phyloP scores from a whole-genome alignment of 2,797 vertebrate genomes.

The Loris lydekkerianus region DNA sequence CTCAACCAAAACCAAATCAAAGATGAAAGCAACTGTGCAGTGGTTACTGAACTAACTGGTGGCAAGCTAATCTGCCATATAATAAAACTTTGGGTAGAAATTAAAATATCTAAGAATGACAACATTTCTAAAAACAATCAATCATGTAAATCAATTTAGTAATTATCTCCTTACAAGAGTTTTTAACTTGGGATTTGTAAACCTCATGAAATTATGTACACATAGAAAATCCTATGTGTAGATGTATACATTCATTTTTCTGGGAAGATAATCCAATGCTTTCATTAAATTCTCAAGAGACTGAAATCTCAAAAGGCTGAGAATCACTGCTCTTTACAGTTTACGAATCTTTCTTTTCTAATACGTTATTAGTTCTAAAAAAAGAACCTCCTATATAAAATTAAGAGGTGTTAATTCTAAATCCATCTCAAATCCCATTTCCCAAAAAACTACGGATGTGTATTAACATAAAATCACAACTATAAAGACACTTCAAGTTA shows the following conservation, averaged over 20 bases:
- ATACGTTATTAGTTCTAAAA: conserved; percentile 12
- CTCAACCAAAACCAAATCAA: background rate
- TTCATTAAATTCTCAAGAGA: conserved; percentile 5
- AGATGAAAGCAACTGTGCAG: background rate
- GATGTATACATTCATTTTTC: background rate
- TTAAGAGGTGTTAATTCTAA: conserved; percentile 35
- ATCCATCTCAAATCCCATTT: conserved; percentile 14
- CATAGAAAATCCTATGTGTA: background rate
- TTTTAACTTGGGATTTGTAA: conserved; percentile 19
- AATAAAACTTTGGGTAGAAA: conserved; percentile 55
- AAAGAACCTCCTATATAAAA: conserved; percentile 37
- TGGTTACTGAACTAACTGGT: background rate
- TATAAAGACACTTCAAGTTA: background rate
- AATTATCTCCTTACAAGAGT: background rate
- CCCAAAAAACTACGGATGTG: background rate
- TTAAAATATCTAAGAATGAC: conserved; percentile 26
- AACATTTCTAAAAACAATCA: background rate
- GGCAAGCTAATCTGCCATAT: background rate
- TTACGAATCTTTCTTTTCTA: conserved; percentile 49
- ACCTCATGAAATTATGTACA: background rate
- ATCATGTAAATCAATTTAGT: conserved; percentile 2
- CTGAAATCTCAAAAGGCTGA: background rate
- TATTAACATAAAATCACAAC: conserved; percentile 17
- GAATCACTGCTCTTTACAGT: conserved; percentile 14
- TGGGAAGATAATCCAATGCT: background rate